These are phyloP conservation scores for Hypocryptadius cinnamomeus DNA, from an alignment of 2,113 vertebrate species.

Conservation along the genomic window DNA sequence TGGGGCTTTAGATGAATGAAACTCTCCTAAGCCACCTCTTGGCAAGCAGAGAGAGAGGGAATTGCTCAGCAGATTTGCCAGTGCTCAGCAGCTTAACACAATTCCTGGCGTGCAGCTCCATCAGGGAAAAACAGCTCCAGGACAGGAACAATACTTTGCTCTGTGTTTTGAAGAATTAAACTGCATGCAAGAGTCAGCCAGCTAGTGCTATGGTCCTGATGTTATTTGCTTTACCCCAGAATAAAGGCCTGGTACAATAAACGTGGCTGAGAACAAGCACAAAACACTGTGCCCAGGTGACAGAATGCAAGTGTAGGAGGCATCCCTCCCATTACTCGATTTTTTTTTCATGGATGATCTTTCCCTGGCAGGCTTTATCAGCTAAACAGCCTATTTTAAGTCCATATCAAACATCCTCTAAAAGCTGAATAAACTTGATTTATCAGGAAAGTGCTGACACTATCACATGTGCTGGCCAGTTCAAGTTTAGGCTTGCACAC, in stretches of 20 bases:
- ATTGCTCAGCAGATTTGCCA: background rate
- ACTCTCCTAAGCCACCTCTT: background rate
- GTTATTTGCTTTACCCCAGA: background rate
- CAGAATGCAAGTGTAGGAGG: background rate
- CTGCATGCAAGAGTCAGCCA: background rate
- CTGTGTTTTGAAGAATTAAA: background rate
- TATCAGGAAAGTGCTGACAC: background rate
- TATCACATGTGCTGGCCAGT: rapidly evolving
- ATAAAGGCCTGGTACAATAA: background rate
- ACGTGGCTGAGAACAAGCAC: background rate
- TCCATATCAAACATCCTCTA: background rate
- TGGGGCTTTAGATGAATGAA: background rate
- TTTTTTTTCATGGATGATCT: background rate
- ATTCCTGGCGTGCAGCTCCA: background rate
- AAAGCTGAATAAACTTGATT: background rate
- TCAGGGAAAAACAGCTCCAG: background rate
- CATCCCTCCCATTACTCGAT: background rate
- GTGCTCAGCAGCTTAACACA: background rate
- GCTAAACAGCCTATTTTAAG: background rate
- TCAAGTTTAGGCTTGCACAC: background rate
- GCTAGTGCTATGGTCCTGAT: background rate
- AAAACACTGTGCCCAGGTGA: background rate
- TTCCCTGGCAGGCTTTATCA: background rate
- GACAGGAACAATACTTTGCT: background rate
- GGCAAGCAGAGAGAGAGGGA: background rate